Conservation (phyloP, 2,888 invertebrate genomes). For the Uropetala carovei region DNA sequence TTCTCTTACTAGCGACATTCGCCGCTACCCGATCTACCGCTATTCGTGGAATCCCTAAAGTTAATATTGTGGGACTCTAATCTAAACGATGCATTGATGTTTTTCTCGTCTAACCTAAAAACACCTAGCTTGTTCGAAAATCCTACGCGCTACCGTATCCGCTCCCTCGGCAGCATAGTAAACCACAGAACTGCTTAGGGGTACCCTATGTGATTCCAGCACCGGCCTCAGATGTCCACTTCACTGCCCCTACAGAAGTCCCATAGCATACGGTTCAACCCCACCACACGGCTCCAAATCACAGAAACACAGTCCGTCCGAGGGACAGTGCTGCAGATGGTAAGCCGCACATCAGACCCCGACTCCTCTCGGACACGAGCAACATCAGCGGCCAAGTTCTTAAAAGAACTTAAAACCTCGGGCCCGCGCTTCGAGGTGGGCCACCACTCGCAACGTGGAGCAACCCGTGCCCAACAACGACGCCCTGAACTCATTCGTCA, state of each 20-base stretch:
- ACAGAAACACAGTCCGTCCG: not conserved
- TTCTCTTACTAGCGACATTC: too few relatives aligned
- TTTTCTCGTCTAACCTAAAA: too few relatives aligned
- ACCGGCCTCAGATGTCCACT: too few relatives aligned
- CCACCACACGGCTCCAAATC: not conserved
- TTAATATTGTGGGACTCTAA: too few relatives aligned
- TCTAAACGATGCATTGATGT: too few relatives aligned
- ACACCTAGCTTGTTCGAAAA: too few relatives aligned
- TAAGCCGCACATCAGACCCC: not conserved
- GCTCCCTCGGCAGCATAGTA: too few relatives aligned
- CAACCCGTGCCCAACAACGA: not conserved
- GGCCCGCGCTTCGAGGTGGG: not conserved
- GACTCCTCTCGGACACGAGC: not conserved
- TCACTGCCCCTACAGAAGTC: not conserved
- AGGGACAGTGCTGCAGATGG: not conserved
- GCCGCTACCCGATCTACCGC: too few relatives aligned
- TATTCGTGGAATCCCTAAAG: too few relatives aligned
- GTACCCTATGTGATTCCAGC: too few relatives aligned
- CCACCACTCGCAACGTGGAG: conserved; percentile 10
- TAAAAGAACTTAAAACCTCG: not conserved
- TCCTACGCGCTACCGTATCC: too few relatives aligned
- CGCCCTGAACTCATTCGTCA: not conserved
- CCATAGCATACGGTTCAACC: not conserved
- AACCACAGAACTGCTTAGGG: too few relatives aligned
- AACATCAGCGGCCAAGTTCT: not conserved